Percentiles rank a stretch among this genome's conserved stretches.
phyloP scores from a whole-genome alignment of 2,113 vertebrate genomes.

The Rhabdomys dilectus region DNA sequence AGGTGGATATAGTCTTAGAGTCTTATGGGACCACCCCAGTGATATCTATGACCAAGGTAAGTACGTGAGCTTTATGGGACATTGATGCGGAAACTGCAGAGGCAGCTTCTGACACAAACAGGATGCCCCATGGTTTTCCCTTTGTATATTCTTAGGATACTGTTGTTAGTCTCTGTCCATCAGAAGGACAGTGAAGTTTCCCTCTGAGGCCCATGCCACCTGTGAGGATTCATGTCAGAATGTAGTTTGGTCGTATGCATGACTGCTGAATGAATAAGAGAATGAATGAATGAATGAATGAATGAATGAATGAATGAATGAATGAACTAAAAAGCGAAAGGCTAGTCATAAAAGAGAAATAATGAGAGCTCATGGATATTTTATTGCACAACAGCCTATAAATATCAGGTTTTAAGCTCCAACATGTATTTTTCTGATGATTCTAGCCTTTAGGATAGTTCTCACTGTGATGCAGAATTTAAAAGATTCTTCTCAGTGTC shows the following conservation, averaged over 20 bases:
- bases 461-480: neutral
- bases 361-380: neutral
- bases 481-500: neutral
- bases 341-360: neutral
- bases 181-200: neutral
- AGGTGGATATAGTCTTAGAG: neutral
- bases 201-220: neutral
- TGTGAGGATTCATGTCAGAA: neutral
- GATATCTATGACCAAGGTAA: neutral
- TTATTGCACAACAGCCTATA: neutral
- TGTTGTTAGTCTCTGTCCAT: neutral
- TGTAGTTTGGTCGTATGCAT: neutral
- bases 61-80: neutral
- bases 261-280: neutral
- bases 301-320: neutral
- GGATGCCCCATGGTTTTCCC: neutral
- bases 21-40: too few relatives aligned
- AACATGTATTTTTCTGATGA: neutral
- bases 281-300: neutral
- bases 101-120: fast-evolving
- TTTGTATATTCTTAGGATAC: neutral
- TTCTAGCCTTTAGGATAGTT: neutral
- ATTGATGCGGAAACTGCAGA: neutral
- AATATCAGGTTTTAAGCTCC: neutral
- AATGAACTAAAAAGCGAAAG: neutral